phyloP scores from a whole-genome alignment of 1,140 invertebrate species.

The Globodera rostochiensis region DNA sequence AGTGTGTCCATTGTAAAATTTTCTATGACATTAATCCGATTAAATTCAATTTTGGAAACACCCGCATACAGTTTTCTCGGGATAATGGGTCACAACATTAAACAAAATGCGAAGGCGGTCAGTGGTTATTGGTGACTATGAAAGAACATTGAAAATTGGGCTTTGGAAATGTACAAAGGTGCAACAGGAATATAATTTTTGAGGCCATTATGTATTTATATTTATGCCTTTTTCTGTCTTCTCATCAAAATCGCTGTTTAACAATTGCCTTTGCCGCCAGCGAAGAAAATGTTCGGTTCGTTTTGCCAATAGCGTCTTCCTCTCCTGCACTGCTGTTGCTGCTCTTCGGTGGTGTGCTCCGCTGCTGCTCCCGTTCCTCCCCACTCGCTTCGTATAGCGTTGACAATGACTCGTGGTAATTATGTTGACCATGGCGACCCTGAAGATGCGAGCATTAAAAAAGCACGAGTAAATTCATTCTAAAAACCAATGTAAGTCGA shows the following conservation, averaged over 20 bases:
- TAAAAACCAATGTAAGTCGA: too few species aligned
- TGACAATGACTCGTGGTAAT: conserved; percentile 31
- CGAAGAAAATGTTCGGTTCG: neutral
- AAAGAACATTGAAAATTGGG: too few species aligned
- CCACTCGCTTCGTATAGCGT: conserved; percentile 23
- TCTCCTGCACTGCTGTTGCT: conserved; percentile 7
- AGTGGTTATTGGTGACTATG: too few species aligned
- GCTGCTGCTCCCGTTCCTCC: conserved; percentile 1
- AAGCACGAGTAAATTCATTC: too few species aligned
- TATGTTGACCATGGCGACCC: neutral
- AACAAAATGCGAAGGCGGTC: too few species aligned
- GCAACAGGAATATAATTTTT: neutral
- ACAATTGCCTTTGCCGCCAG: neutral
- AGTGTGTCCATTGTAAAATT: neutral
- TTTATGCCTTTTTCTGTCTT: neutral
- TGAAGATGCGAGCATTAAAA: too few species aligned
- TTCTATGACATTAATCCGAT: neutral
- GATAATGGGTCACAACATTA: neutral
- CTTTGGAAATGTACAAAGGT: too few species aligned
- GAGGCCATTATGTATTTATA: neutral
- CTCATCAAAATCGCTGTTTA: neutral
- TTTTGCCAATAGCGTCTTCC: conserved; percentile 2
- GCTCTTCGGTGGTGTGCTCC: neutral
- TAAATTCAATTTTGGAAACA: neutral
- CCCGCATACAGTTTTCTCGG: neutral